Percentiles rank a stretch among this genome's conserved stretches.
Conservation (phyloP, 2,888 invertebrate genomes). For the Philopedon plagiatum region DNA sequence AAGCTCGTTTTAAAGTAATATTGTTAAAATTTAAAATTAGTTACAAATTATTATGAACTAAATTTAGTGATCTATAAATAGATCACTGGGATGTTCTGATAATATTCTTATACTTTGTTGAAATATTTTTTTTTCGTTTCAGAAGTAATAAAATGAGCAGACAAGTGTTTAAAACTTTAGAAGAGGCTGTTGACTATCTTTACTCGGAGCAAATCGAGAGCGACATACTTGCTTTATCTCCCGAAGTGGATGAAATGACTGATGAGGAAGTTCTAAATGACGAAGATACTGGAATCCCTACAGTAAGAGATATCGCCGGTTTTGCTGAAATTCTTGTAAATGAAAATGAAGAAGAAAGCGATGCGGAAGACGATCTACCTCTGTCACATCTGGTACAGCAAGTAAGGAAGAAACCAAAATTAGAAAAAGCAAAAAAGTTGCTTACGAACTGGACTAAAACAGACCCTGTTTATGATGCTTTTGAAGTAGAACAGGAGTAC, state of each 20-base stretch:
- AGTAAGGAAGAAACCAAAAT: not conserved
- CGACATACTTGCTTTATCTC: constrained; percentile 51
- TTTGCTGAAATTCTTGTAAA: not conserved
- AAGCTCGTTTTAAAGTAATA: too few relatives aligned
- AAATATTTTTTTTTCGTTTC: not conserved
- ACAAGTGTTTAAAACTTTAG: constrained; percentile 23
- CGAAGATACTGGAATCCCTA: constrained; percentile 29
- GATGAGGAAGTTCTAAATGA: constrained; percentile 51
- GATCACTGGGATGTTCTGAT: too few relatives aligned
- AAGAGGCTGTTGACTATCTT: constrained; percentile 47
- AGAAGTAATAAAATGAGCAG: not conserved
- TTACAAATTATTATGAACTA: too few relatives aligned
- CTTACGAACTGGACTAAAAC: not conserved
- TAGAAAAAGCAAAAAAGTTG: not conserved
- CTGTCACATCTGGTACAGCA: not conserved
- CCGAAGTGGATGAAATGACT: constrained; percentile 52
- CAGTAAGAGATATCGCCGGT: not conserved
- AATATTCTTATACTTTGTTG: too few relatives aligned
- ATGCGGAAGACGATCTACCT: not conserved
- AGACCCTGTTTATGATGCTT: not conserved
- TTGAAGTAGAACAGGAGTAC: not conserved
- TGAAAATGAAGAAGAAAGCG: not conserved
- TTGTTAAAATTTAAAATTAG: too few relatives aligned
- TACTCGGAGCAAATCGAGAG: constrained; percentile 52
- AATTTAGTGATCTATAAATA: too few relatives aligned